These are phyloP conservation scores for Brassicogethes aeneus DNA, from an alignment of 2,888 invertebrate species.

Conservation along the genomic window DNA sequence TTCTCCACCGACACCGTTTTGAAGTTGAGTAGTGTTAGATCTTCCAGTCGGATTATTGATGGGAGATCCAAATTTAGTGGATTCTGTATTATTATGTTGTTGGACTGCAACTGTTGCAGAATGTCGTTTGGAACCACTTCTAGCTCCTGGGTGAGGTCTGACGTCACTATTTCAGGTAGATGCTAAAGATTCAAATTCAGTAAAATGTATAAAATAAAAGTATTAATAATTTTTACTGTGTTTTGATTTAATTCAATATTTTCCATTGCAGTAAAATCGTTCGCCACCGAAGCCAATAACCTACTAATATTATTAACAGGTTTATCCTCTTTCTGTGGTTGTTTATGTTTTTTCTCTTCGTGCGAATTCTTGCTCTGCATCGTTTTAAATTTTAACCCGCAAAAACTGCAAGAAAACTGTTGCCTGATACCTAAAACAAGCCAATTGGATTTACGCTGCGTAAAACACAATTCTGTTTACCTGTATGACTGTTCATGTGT, in stretches of 20 bases:
- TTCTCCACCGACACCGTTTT: slow-evolving; percentile 7
- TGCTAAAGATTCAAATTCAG: no score
- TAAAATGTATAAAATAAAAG: background rate
- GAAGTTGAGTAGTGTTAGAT: slow-evolving; percentile 18
- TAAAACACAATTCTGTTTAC: slow-evolving; percentile 24
- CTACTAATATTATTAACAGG: background rate
- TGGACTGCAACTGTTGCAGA: background rate
- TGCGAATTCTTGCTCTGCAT: background rate
- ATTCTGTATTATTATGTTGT: background rate
- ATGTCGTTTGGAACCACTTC: background rate
- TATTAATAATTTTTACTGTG: background rate
- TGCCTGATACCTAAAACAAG: no score
- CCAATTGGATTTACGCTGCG: no score
- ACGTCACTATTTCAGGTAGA: no score
- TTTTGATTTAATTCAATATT: no score
- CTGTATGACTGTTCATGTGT: slow-evolving; percentile 58
- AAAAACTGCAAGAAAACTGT: background rate
- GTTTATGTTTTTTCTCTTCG: background rate
- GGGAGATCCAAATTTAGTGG: background rate
- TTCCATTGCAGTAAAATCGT: slow-evolving; percentile 9
- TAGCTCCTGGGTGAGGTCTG: background rate
- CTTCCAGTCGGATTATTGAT: slow-evolving; percentile 15
- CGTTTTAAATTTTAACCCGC: background rate
- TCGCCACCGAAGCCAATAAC: slow-evolving; percentile 10
- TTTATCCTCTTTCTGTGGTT: background rate